Base-by-base conservation (phyloP, 2,797 vertebrate genomes). In the Loriculus beryllinus region DNA sequence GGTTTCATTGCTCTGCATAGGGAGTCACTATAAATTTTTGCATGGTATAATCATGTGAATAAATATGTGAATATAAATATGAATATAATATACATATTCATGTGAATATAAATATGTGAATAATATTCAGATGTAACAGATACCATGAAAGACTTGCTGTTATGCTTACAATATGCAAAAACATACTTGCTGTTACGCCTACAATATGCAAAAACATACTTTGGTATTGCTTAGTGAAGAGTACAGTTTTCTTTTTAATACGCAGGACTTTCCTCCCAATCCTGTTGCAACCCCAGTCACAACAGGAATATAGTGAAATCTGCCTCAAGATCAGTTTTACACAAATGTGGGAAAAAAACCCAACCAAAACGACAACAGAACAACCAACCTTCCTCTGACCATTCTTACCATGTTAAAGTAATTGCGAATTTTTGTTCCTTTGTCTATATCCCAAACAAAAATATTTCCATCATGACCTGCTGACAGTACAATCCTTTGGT, bases 401-500 rank as follows among this genome's bases (percentile, higher is more conserved):
- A 9, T 42, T 43, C 94, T 98, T 97, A 99, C 99, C 99, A 99
- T 99, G 96, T 99, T 99, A 88, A 99, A 99, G 95, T 99, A 99
- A 98, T 99, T 99, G 68, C 99, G 98, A 81, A 99, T 99, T 97
- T 99, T 99, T 71, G 97, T 97, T 95, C 99, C 99, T 97, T 98
- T 99, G 93, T 98, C 98, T 94, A 99, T 98, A 94, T 99, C 99
- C 99, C 99, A 99, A 94, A 99, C 97, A 96, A 98, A 99, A 97
- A 99, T 99, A 97, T 99, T 99, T 77, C 99, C 99, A 79, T 99
- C 99, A 0, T 99, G 99, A 65, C 99, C 99, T 0, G 99, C 99
- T 2, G 99, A 99, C 35, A 99, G 98, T 93, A 99, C 98, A 92
- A 99, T 99, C 94, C 99, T 98, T 87, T 98, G 98, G 97, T 99